Evolutionary conservation across 2,113 vertebrate species (phyloP), one percentile per base, ranked within the genome.

Genomic region (Cynoglossus semilaevis): DNA sequence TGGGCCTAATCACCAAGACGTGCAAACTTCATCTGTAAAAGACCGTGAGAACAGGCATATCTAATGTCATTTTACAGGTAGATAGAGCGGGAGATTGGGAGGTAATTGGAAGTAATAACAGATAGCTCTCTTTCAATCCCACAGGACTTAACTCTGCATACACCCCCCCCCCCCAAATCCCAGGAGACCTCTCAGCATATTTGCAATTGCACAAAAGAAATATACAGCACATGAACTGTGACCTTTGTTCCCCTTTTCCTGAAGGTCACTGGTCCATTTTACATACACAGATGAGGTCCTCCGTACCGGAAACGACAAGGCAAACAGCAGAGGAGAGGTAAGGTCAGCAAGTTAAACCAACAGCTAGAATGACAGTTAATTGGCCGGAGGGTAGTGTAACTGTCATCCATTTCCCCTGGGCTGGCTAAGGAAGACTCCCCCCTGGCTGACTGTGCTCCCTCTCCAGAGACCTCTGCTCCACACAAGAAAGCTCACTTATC

Each of bases 41-140:
- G 83, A 82, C 63, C 85, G 80, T 88, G 89, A 74, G 84, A 79
- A 87, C 74, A 87, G 82, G 83, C 88, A 90, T 89, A 86, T 87
- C 90, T 88, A 90, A 91, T 89, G 82, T 85, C 83, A 89, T 90
- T 91, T 90, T 87, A 90, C 88, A 90, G 89, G 89, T 91, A 91
- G 89, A 88, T 87, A 86, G 83, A 87, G 86, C 84, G 65, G 64
- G 80, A 86, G 85, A 90, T 88, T 89, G 84, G 82, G 74, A 79
- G 75, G 85, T 90, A 91, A 91, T 90, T 90, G 89, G 86, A 81
- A 80, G 86, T 90, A 91, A 90, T 91, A 91, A 88, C 86, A 86
- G 84, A 90, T 85, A 85, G 72, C 82, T 81, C 74, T 71, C 67
- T 67, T 55, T 82, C 76, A 75, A 63, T 86, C 81, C 81, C 85